Base-by-base conservation (phyloP, 2,888 invertebrate genomes). In the Taphrorychus bicolor region DNA sequence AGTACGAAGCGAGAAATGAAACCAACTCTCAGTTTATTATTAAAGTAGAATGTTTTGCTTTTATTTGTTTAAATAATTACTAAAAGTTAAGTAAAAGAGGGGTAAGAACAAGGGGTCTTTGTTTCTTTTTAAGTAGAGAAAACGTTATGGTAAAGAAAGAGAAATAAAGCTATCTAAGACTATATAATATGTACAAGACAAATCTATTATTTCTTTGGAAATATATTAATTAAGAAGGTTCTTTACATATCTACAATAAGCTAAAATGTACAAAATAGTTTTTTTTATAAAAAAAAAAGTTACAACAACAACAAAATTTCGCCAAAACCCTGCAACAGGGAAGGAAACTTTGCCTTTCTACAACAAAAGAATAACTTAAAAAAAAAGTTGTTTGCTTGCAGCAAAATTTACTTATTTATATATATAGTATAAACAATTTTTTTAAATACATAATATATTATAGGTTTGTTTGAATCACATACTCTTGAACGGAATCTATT, bases 401-500 rank as follows among this genome's bases (percentile, higher is more conserved):
- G 63, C 42, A 69, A 42, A 17, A n/a, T 54, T 14, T 17, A 21
- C 14, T 54, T 54, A 49, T 21, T 16, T 78, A 77, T 75, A 76
- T 76, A 75, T 73, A 73, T 76, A n/a, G n/a, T n/a, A n/a, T n/a
- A n/a, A n/a, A n/a, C n/a, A n/a, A 76, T 79, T 79, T 79, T 5
- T 78, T 77, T 78, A 75, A 78, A 79, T 80, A 80, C 78, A 79
- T 49, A 24, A n/a, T n/a, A 51, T 14, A 76, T 51, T 17, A 5
- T 9, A 73, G 75, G n/a, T n/a, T 72, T 45, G 62, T 70, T 72
- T 76, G 75, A 77, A 82, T 82, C 82, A 82, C 82, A 82, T 22
- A 52, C 77, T 70, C 74, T 77, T 76, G 82, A 82, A 82, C 82
- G 82, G 82, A 82, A 82, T 81, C 78, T 73, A 79, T 32, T 9